Evolutionary conservation across 2,797 vertebrate genomes (phyloP).

Genomic region (Falco rusticolus): DNA sequence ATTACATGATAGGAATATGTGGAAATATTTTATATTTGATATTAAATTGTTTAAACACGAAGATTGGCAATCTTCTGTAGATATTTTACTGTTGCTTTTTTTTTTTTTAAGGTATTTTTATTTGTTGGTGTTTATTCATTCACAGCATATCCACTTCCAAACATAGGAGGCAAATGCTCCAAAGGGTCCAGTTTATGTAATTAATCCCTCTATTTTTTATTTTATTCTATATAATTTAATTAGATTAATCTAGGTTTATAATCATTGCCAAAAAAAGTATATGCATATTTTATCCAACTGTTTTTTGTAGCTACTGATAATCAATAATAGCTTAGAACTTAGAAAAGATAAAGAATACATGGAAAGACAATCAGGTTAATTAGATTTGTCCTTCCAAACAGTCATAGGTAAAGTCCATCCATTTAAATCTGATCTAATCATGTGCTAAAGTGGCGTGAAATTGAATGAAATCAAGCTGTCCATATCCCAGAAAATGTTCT

Average conservation of each 20-base stretch:
- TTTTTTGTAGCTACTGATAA: background rate
- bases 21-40: background rate
- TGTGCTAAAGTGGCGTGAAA: slow-evolving; percentile 55
- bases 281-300: slow-evolving; percentile 16
- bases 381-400: slow-evolving; percentile 52
- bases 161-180: background rate
- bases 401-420: slow-evolving; percentile 47
- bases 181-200: background rate
- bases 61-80: background rate
- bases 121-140: background rate
- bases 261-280: background rate
- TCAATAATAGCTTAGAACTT: slow-evolving; percentile 27
- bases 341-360: slow-evolving; percentile 55
- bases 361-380: slow-evolving; percentile 60
- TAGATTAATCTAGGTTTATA: background rate
- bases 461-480: slow-evolving; percentile 48
- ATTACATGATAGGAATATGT: background rate
- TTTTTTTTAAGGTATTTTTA: background rate
- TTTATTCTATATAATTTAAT: background rate
- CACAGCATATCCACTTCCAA: background rate
- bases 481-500: slow-evolving; percentile 32
- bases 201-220: background rate
- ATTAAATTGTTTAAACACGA: background rate
- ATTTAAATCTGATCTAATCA: slow-evolving; percentile 64
- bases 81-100: background rate